A percentile compares a stretch with the other conserved stretches of the same genome.
Evolutionary conservation across 2,113 vertebrate species (phyloP).

Genomic region (Lampris incognitus): DNA sequence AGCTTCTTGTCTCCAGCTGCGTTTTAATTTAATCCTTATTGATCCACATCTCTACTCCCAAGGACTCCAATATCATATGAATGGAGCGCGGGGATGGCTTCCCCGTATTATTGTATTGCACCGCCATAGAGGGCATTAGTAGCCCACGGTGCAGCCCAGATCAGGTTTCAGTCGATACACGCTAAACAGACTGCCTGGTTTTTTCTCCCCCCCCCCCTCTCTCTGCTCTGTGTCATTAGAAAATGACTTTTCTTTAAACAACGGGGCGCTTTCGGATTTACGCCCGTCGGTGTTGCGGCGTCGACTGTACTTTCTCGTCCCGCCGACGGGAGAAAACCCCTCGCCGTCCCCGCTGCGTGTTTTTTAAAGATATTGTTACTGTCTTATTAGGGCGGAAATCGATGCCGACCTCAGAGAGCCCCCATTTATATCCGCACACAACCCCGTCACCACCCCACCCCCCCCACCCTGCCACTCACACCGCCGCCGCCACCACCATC

Average conservation of each 20-base stretch:
- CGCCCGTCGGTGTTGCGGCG: neutral
- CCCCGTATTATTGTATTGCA: constrained; percentile 81
- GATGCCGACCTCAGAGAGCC: constrained; percentile 62
- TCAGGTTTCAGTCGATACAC: constrained; percentile 81
- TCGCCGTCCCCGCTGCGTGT: constrained; percentile 40
- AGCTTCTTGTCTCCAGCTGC: constrained; percentile 77
- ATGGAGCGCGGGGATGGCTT: constrained; percentile 72
- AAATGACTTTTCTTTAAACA: constrained; percentile 58
- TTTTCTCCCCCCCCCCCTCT: constrained; percentile 24
- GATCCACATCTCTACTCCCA: constrained; percentile 82
- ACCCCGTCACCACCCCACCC: neutral
- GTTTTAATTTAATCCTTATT: constrained; percentile 82
- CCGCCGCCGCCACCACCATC: neutral
- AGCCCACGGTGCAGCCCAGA: constrained; percentile 78
- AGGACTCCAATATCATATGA: constrained; percentile 83
- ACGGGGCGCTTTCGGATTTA: constrained; percentile 32
- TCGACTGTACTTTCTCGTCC: constrained; percentile 9
- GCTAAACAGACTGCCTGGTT: constrained; percentile 64
- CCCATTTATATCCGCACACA: constrained; percentile 45
- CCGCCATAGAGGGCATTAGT: constrained; percentile 83
- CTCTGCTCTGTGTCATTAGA: constrained; percentile 39
- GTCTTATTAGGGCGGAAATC: constrained; percentile 74
- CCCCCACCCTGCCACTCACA: neutral
- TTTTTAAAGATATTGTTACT: constrained; percentile 68
- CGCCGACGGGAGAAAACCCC: constrained; percentile 1